These are phyloP conservation scores for Spea hammondii DNA, from an alignment of 2,797 vertebrate species.

Conservation along the genomic window DNA sequence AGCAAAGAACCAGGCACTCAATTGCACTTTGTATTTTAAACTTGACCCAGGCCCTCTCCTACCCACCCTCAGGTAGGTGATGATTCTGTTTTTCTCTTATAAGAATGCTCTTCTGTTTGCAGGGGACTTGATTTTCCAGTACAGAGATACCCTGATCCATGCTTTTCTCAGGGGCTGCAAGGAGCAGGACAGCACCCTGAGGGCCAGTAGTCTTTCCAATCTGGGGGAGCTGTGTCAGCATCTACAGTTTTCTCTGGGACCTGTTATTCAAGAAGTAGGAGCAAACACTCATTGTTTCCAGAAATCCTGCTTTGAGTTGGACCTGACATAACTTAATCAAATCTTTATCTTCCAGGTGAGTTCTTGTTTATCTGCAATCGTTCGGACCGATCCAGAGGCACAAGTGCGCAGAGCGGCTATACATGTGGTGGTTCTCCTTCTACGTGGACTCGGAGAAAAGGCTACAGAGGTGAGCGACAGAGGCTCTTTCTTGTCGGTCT, in stretches of 20 bases:
- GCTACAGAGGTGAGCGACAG: constrained; percentile 76
- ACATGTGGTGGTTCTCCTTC: constrained; percentile 81
- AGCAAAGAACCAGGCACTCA: too few species aligned
- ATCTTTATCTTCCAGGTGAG: constrained; percentile 70
- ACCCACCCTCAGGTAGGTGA: too few species aligned
- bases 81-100: background rate
- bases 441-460: constrained; percentile 83
- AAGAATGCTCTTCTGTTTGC: background rate
- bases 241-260: constrained; percentile 81
- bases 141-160: constrained; percentile 76
- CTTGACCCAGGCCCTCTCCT: too few species aligned
- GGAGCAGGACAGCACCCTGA: constrained; percentile 70
- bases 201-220: constrained; percentile 92
- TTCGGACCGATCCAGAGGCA: constrained; percentile 78
- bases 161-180: constrained; percentile 79
- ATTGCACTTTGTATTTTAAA: too few species aligned
- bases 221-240: constrained; percentile 87
- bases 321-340: background rate
- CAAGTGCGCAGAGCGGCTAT: constrained; percentile 87
- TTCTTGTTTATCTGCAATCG: constrained; percentile 79
- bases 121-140: constrained; percentile 84
- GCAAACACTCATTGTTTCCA: background rate
- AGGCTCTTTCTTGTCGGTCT: too few species aligned
- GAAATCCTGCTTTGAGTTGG: background rate
- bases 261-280: constrained; percentile 83